Conservation (phyloP, 1,140 invertebrate genomes). For the Radopholus similis region DNA sequence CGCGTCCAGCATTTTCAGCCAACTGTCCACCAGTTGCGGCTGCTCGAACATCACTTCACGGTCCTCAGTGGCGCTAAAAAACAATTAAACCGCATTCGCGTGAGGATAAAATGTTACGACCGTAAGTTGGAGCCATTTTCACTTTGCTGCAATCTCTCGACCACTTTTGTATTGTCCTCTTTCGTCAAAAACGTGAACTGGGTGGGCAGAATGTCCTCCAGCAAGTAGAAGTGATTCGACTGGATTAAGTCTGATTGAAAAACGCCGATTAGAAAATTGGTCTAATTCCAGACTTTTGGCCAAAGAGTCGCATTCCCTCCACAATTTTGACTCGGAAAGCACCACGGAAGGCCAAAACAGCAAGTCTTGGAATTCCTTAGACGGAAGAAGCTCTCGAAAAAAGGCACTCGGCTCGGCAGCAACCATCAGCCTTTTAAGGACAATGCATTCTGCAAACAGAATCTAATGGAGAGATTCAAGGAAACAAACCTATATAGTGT, state of each 20-base stretch:
- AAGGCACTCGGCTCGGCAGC: slow-evolving; percentile 16
- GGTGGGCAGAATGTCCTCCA: slow-evolving; percentile 26
- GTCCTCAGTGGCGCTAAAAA: slow-evolving; percentile 7
- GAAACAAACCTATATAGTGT: slow-evolving; percentile 27
- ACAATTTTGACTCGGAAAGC: slow-evolving; percentile 20
- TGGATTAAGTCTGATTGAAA: slow-evolving; percentile 26
- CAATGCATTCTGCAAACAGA: slow-evolving; percentile 22
- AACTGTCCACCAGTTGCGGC: slow-evolving; percentile 5
- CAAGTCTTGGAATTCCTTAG: slow-evolving; percentile 26
- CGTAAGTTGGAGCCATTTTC: background rate
- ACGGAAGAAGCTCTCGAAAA: slow-evolving; percentile 36
- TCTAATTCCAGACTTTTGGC: slow-evolving; percentile 30
- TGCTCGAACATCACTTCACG: slow-evolving; percentile 14
- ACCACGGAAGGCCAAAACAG: slow-evolving; percentile 31
- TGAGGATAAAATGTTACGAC: background rate
- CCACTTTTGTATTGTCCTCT: slow-evolving; percentile 13
- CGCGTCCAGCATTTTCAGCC: slow-evolving; percentile 10
- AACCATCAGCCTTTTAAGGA: slow-evolving; percentile 31
- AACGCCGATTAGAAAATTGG: background rate
- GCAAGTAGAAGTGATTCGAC: slow-evolving; percentile 20
- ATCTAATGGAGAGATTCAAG: background rate
- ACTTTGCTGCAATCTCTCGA: slow-evolving; percentile 5
- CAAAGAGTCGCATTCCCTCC: slow-evolving; percentile 11
- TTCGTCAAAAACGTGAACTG: slow-evolving; percentile 15
- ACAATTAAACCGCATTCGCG: background rate